phyloP scores from a whole-genome alignment of 2,113 vertebrate species.

The Tychaedon coryphoeus region DNA sequence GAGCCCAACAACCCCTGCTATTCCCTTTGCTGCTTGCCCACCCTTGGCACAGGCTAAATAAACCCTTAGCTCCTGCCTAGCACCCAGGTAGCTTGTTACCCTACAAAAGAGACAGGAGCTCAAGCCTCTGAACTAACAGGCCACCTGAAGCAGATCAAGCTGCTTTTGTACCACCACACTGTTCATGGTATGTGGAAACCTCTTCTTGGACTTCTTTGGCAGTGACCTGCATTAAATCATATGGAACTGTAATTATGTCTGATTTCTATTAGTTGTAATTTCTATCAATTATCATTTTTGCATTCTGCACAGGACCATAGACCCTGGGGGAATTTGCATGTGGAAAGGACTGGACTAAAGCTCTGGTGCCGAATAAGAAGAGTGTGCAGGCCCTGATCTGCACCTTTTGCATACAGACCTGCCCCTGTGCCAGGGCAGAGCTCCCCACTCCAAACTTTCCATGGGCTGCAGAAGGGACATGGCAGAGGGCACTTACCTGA shows the following conservation, averaged over 20 bases:
- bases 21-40: not conserved
- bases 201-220: not conserved
- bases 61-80: not conserved
- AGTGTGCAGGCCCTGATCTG: not conserved
- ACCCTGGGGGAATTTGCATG: rapidly evolving
- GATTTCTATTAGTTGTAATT: not conserved
- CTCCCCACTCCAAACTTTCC: not conserved
- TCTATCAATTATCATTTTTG: not conserved
- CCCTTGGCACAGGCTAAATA: not conserved
- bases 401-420: not conserved
- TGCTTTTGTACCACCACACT: not conserved
- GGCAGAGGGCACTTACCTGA: rapidly evolving
- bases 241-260: not conserved
- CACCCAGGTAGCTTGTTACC: not conserved
- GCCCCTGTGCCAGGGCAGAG: not conserved
- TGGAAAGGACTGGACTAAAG: not conserved
- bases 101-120: not conserved
- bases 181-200: rapidly evolving
- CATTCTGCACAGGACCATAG: not conserved
- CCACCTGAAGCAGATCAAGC: not conserved
- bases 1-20: rapidly evolving
- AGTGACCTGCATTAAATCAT: not conserved
- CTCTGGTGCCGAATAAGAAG: not conserved
- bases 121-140: not conserved
- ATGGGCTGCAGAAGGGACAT: rapidly evolving